Evolutionary conservation across 2,113 vertebrate genomes (phyloP), one percentile per base, ranked within the genome.

Genomic region (Alces alces): DNA sequence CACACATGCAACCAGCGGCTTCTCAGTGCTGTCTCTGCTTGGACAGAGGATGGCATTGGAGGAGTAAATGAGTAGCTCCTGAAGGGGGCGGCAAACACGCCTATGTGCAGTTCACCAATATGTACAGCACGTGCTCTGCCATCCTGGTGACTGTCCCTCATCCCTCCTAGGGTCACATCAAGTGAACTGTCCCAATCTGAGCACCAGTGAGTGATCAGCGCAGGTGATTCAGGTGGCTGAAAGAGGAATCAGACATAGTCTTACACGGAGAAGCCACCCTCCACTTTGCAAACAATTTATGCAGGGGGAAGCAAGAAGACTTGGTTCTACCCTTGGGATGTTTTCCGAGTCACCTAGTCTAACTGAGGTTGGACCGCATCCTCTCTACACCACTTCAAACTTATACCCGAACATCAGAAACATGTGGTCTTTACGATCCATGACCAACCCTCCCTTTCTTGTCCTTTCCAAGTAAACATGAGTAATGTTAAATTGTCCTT

Each of bases 391-490:
- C 15, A 80, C 76, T 5, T 0, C 12, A 66, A 85, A 78, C 27
- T 6, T 19, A 39, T 2, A 1, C 47, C 3, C 11, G 1, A 55
- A 23, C 0, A 2, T 39, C 27, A 1, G 2, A n/a, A 23, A 14
- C 8, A 6, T 0, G 3, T 4, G 3, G 0, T 61, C 52, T 92
- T 55, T 16, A 60, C 30, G 27, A 45, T 57, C 25, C 2, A 1
- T 50, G 16, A 43, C 14, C 14, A 7, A 45, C 33, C 11, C 83
- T 70, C 55, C 4, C 3, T 55, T 86, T 78, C 52, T 7, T 8
- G 17, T 54, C 39, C 17, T 13, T 83, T 60, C 23, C 58, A 70
- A 39, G 1, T 14, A 57, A 50, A 6, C 21, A 27, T 39, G 21
- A 78, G 11, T 47, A 33, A 73, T 6, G 4, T 11, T 13, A 43